These are phyloP conservation scores for Leucophenga maculata DNA, from an alignment of 2,888 invertebrate species.

Conservation along the genomic window DNA sequence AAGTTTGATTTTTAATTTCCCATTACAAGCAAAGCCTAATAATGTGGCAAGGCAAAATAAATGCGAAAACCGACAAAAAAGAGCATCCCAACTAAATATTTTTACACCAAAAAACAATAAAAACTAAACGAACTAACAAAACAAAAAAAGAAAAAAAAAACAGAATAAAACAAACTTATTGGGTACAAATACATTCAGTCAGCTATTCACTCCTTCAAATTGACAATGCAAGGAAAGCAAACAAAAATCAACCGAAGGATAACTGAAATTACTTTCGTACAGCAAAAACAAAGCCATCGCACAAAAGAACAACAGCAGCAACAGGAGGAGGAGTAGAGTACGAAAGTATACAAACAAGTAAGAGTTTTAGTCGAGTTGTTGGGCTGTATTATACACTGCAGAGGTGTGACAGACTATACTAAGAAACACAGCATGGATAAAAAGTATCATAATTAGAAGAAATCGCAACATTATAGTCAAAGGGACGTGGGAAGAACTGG, in stretches of 20 bases:
- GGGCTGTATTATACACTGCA: no score
- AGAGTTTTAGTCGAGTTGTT: no score
- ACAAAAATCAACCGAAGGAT: constrained; percentile 15
- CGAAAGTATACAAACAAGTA: not conserved
- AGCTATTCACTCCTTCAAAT: constrained; percentile 12
- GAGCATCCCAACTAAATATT: constrained; percentile 13
- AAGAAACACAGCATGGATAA: no score
- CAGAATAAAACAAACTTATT: constrained; percentile 50
- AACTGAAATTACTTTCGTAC: constrained; percentile 17
- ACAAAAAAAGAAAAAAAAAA: constrained; percentile 7
- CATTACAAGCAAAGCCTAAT: not conserved
- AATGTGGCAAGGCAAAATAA: constrained; percentile 5
- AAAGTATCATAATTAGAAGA: no score
- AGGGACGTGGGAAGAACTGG: no score
- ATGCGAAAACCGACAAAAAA: not conserved
- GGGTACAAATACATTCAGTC: constrained; percentile 45
- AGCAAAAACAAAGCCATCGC: not conserved
- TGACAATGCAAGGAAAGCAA: not conserved
- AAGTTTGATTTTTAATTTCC: constrained; percentile 28
- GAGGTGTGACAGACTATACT: no score
- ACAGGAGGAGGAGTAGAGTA: not conserved
- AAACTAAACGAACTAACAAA: constrained; percentile 6
- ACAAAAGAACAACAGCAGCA: not conserved
- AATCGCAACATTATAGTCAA: no score
- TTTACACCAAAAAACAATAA: constrained; percentile 51